Base-by-base conservation (phyloP, 2,888 invertebrate genomes). In the Cantharis rustica region DNA sequence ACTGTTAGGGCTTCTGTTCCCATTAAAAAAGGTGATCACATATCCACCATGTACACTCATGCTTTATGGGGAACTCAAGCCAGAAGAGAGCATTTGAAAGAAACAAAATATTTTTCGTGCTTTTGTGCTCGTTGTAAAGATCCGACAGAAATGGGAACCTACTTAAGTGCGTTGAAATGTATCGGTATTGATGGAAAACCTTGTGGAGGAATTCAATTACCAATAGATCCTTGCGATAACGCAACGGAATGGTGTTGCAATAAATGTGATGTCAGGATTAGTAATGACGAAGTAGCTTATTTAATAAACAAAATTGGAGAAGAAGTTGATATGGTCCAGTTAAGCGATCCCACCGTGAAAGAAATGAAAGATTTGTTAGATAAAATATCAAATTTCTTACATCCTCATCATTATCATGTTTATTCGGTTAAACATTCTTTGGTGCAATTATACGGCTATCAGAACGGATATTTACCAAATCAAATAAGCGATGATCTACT, bases 1-100 rank as follows among this genome's bases (percentile, higher is more conserved):
- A 91, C 91, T 0, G 90, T 96, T 2, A 91, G 91, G 81, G 93
- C 94, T 0, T 92, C 93, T 0, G 87, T 92, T 15, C 90, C 92
- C 0, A 92, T 95, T 23, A 88, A 90, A 79, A 93, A 92, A 86
- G 95, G 93, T 0, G 91, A 93, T 62, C 94, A 95, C 84, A 90
- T 97, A 31, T 92, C 93, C 10, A 96, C 96, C 1, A 95, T 94
- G 91, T 97, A 96, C 83, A 95, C 96, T 5, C 96, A 96, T 84
- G 95, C 95, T 10, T 87, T 97, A 77, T 96, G 96, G 96, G 94
- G 95, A 1, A 96, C 96, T 0, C 93, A 93, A 85, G 93, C 93
- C 61, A 90, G 96, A 80, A 91, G 94, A 77, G 94, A 95, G 81
- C 96, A 96, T 88, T 89, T 96, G 17, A 89, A 90, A 80, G 92